phyloP scores from a whole-genome alignment of 2,888 invertebrate species.

The Stictocephala bisonia region DNA sequence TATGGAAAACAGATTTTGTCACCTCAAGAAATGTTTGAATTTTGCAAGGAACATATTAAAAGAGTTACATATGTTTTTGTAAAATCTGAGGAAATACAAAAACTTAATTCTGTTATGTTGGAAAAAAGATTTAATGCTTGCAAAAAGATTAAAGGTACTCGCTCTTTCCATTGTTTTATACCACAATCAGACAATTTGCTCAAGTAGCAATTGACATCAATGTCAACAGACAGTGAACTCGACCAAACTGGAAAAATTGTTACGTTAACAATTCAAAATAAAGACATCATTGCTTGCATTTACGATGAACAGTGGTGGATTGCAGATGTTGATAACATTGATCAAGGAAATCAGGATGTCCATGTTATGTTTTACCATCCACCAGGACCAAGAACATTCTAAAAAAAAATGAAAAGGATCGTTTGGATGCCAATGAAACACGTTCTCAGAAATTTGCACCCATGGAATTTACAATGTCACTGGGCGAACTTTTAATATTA shows the following conservation, averaged over 20 bases:
- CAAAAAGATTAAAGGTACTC: conserved; percentile 15
- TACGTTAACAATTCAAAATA: conserved; percentile 23
- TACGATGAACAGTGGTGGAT: conserved; percentile 33
- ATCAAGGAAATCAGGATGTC: conserved; percentile 14
- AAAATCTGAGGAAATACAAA: conserved; percentile 17
- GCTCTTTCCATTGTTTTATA: conserved; percentile 1
- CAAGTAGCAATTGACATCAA: conserved; percentile 8
- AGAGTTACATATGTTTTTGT: conserved; percentile 22
- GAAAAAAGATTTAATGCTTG: conserved; percentile 17
- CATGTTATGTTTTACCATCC: conserved; percentile 30
- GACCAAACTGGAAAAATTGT: neutral
- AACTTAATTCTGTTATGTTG: conserved; percentile 11
- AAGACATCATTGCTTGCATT: conserved; percentile 13
- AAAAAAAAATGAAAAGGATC: conserved; percentile 34
- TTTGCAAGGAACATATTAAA: conserved; percentile 14
- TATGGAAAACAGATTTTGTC: conserved; percentile 2
- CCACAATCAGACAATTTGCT: conserved; percentile 6
- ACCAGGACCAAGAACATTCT: conserved; percentile 29
- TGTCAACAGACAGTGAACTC: conserved; percentile 16
- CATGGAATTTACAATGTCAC: no score
- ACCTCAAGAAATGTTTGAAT: conserved; percentile 25
- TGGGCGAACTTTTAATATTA: conserved; percentile 14
- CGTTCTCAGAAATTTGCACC: conserved; percentile 4
- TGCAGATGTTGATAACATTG: conserved; percentile 15
- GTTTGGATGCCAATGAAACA: conserved; percentile 29